Base-by-base conservation (phyloP, 1,140 invertebrate genomes). In the Drosophila ercepeae region DNA sequence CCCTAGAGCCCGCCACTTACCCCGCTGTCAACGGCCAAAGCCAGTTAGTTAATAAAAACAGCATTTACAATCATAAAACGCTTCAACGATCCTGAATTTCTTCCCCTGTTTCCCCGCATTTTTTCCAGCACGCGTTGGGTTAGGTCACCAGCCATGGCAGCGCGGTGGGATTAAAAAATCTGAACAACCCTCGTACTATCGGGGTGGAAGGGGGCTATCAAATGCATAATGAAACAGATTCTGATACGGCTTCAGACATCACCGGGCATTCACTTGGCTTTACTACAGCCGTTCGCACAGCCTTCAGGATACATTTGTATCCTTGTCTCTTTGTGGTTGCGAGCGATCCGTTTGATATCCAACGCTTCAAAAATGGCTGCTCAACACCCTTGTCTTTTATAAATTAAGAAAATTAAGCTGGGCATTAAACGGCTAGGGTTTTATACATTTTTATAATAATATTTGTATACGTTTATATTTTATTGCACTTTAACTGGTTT, bases 51-150 rank as follows among this genome's bases (percentile, higher is more conserved):
- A 82, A 81, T 81, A 53, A 81, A 82, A 82, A 68, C 61, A 64
- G 60, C 60, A 88, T 84, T 86, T 73, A 67, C 64, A 84, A 86
- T 76, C 60, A 75, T 63, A 72, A 75, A 79, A 82, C 69, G 60
- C 36, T 84, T 61, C 51, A 64, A 13, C 48, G 39, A 49, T 53
- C 55, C 34, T 27, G 21, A 27, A 7, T 25, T 42, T 42, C 42
- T 55, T 29, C 63, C 61, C 39, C 18, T 53, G 11, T 32, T 32
- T 9, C 29, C 6, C 27, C 3, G 5, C 8, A 7, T 13, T 39
- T 16, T 39, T 16, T 36, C 27, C 27, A 50, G 46, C 42, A 57
- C 52, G 53, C 68, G 69, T 73, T 73, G 39, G 54, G 16, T 42
- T 74, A 78, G 76, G 72, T 78, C 79, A 73, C 81, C 51, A 53